Evolutionary conservation across 2,797 vertebrate species (phyloP).

Genomic region (Jordanella pulchra): DNA sequence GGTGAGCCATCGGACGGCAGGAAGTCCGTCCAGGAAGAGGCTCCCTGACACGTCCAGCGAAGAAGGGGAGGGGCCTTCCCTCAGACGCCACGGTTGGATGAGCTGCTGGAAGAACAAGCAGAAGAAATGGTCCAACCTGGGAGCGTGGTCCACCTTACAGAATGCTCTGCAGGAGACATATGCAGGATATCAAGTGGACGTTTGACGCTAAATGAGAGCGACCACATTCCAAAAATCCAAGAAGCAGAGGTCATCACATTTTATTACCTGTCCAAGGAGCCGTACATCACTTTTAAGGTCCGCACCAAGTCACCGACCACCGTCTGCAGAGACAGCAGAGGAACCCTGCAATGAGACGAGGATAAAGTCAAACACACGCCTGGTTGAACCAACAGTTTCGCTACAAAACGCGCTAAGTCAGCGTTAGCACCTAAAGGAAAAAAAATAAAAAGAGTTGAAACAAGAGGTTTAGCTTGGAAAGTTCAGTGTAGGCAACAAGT

Average conservation of each 20-base stretch:
- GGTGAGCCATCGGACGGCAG: constrained; percentile 89
- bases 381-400: constrained; percentile 6
- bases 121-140: constrained; percentile 94
- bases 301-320: constrained; percentile 86
- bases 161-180: constrained; percentile 84
- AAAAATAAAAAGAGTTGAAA: constrained; percentile 8
- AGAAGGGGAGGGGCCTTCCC: constrained; percentile 54
- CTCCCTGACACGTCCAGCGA: constrained; percentile 71
- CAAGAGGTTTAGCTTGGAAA: no score
- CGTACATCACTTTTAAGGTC: constrained; percentile 91
- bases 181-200: not conserved
- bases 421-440: constrained; percentile 8
- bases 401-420: constrained; percentile 14
- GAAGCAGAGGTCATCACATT: not conserved
- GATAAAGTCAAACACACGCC: constrained; percentile 26
- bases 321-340: constrained; percentile 87
- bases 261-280: constrained; percentile 85
- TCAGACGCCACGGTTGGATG: constrained; percentile 81
- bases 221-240: not conserved
- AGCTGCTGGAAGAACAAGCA: constrained; percentile 93
- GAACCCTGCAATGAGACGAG: constrained; percentile 79
- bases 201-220: not conserved
- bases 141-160: constrained; percentile 81
- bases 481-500: no score
- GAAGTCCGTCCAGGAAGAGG: constrained; percentile 85